Evolutionary conservation across 2,113 vertebrate species (phyloP).

Genomic region (Rhegmatorhina hoffmannsi): DNA sequence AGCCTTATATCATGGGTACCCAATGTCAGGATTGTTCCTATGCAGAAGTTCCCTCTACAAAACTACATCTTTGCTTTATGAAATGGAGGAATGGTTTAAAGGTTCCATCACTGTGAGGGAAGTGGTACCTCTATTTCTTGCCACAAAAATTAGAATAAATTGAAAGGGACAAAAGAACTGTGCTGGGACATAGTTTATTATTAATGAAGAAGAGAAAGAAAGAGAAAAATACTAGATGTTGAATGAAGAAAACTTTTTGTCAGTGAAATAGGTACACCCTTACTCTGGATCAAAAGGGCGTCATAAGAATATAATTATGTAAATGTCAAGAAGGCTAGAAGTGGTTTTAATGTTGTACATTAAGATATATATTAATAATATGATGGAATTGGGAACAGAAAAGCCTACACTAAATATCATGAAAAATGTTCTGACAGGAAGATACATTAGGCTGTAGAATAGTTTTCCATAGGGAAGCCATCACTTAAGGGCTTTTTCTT

Average conservation of each 20-base stretch:
- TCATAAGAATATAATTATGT: slow-evolving; percentile 48
- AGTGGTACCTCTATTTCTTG: not conserved
- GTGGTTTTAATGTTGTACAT: slow-evolving; percentile 54
- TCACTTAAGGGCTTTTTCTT: slow-evolving; percentile 54
- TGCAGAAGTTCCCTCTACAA: not conserved
- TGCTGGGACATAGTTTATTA: not conserved
- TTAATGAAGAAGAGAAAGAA: not conserved
- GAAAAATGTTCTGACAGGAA: slow-evolving; percentile 48
- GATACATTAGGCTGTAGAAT: slow-evolving; percentile 38
- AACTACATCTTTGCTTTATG: not conserved
- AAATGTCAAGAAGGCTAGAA: slow-evolving; percentile 60
- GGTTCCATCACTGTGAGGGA: not conserved
- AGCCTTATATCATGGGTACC: not conserved
- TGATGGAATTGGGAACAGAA: slow-evolving; percentile 1
- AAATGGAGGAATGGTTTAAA: not conserved
- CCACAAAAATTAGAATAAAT: not conserved
- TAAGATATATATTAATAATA: slow-evolving; percentile 63
- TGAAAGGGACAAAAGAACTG: accelerated
- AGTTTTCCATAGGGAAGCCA: slow-evolving; percentile 41
- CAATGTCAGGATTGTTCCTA: not conserved
- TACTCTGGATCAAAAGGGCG: not conserved
- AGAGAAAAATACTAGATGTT: not conserved
- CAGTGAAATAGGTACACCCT: not conserved
- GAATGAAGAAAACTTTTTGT: not conserved
- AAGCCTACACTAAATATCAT: slow-evolving; percentile 1